Percentiles rank a stretch among this genome's conserved stretches.
Conservation (phyloP, 2,113 vertebrate genomes). For the Aspidoscelis tigris region DNA sequence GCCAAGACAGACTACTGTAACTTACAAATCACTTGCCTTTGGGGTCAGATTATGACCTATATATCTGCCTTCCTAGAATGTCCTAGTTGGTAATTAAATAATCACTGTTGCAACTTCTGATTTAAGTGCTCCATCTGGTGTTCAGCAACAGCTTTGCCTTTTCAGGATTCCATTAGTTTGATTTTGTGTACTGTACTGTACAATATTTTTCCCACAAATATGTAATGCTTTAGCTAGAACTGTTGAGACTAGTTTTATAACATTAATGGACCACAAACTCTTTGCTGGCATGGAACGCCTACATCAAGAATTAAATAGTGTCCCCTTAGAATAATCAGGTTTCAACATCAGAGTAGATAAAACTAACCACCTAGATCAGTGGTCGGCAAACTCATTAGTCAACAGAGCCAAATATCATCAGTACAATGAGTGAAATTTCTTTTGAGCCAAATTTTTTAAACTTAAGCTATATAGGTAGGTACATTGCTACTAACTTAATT, state of each 20-base stretch:
- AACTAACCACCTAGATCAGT: too few relatives aligned
- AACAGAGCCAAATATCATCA: too few relatives aligned
- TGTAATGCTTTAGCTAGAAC: not conserved
- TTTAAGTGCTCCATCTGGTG: conserved; percentile 6
- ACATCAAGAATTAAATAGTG: too few relatives aligned
- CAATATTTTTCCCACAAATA: not conserved
- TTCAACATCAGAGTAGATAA: too few relatives aligned
- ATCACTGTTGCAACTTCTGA: not conserved
- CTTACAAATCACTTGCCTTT: not conserved
- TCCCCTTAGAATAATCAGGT: too few relatives aligned
- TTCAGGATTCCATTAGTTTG: not conserved
- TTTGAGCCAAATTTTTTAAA: too few relatives aligned
- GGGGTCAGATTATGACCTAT: too few relatives aligned
- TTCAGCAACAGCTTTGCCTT: not conserved
- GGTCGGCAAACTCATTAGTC: too few relatives aligned
- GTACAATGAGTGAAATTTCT: too few relatives aligned
- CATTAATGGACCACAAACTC: not conserved
- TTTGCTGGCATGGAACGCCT: not conserved
- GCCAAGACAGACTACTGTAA: not conserved
- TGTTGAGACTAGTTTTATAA: not conserved
- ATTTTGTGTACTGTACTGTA: not conserved
- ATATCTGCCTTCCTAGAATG: too few relatives aligned
- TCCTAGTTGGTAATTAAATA: conserved; percentile 1
- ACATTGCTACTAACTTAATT: too few relatives aligned
- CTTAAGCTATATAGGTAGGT: too few relatives aligned